Conservation (phyloP, 2,113 vertebrate species). For the Speoplatyrhinus poulsoni region DNA sequence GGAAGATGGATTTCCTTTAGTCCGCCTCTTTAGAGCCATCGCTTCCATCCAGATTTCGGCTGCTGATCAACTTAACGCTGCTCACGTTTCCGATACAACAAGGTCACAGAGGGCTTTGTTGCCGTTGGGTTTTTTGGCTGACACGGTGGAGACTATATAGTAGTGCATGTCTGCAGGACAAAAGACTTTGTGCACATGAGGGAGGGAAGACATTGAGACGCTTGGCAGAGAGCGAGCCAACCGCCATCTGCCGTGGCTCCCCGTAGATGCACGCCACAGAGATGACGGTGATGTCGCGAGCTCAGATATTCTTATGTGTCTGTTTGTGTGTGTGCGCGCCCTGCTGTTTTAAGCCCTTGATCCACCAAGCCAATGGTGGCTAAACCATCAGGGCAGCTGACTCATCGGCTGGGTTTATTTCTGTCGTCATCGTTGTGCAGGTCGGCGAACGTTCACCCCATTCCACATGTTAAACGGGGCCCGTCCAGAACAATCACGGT, state of each 20-base stretch:
- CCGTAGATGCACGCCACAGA: conserved; percentile 16
- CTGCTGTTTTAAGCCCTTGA: too few species aligned
- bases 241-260: conserved; percentile 23
- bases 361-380: too few species aligned
- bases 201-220: conserved; percentile 7
- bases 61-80: conserved; percentile 9
- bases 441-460: too few species aligned
- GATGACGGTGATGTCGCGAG: conserved; percentile 21
- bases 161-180: neutral
- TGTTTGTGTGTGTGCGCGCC: conserved; percentile 5
- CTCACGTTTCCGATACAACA: conserved; percentile 8
- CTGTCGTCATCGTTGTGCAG: too few species aligned
- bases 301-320: conserved; percentile 2
- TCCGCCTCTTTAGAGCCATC: neutral
- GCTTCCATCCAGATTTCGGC: too few species aligned
- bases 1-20: conserved; percentile 49
- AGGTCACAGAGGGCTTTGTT: conserved; percentile 14
- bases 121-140: neutral
- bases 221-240: conserved; percentile 20
- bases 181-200: neutral
- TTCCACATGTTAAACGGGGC: too few species aligned
- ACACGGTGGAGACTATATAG: neutral
- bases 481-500: too few species aligned
- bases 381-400: too few species aligned
- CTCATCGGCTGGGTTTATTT: too few species aligned